Percentiles rank a stretch among this genome's conserved stretches.
Conservation (phyloP, 1,140 invertebrate genomes). For the Pogonomyrmex barbatus region DNA sequence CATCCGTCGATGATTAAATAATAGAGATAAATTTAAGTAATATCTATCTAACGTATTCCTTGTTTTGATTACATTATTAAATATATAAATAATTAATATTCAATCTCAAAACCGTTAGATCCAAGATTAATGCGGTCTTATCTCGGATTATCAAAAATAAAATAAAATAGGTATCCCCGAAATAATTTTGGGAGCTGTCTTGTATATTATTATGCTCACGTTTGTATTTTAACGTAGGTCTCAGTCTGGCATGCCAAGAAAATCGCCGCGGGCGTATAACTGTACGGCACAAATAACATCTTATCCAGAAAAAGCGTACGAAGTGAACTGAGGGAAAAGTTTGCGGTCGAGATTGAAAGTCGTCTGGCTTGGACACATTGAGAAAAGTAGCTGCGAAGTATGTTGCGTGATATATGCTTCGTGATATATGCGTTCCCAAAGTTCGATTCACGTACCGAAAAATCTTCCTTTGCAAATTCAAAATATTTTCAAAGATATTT, state of each 20-base stretch:
- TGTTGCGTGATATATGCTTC: constrained; percentile 30
- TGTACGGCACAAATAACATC: constrained; percentile 53
- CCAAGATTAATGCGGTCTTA: not conserved
- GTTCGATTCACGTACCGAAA: constrained; percentile 34
- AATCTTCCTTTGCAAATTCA: not conserved
- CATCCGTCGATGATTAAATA: constrained; percentile 16
- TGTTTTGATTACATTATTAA: not conserved
- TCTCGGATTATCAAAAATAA: not conserved
- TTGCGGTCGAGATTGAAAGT: constrained; percentile 56
- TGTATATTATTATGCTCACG: not conserved
- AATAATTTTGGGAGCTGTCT: constrained; percentile 6
- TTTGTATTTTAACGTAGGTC: not conserved
- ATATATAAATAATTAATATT: not conserved
- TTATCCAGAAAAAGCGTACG: constrained; percentile 52
- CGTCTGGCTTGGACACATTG: constrained; percentile 39
- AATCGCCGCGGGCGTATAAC: constrained; percentile 36
- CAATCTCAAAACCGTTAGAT: not conserved
- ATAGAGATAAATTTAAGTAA: not conserved
- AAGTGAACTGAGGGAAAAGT: constrained; percentile 40
- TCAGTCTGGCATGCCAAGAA: constrained; percentile 17
- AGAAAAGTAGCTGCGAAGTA: constrained; percentile 39
- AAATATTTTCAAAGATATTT: not conserved
- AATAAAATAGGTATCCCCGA: not conserved
- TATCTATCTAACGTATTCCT: too few relatives aligned
- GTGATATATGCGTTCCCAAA: not conserved